Base-by-base conservation (phyloP, 1,140 invertebrate species). In the Cepaea nemoralis region DNA sequence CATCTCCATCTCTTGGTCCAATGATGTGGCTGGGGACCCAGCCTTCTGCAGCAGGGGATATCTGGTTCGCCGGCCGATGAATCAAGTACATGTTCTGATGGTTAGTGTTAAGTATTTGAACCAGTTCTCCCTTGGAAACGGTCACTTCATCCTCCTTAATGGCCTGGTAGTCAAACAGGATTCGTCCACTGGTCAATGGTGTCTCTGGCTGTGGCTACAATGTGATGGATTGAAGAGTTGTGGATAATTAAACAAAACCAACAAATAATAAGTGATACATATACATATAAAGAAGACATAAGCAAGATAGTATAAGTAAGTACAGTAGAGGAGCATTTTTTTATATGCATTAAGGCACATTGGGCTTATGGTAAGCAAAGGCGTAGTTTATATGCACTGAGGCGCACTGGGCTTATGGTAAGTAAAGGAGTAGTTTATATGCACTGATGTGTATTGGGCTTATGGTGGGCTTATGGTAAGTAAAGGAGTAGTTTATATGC, bases 21-120 rank as follows among this genome's bases (percentile, higher is more conserved):
- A 95, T 91, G 6, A 94, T 92, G 86, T 93, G 93, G 37, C 93
- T 91, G 0, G 94, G 94, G 63, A 95, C 92, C 94, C 94, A 94
- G 0, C 94, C 93, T 82, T 93, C 92, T 22, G 91, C 91, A n/a
- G 91, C 93, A 83, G 86, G 92, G 87, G 85, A 91, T 77, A 83
- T 86, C 2, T 88, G 81, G 81, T 89, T 91, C 73, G 90, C 91
- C 33, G 89, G 89, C 45, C 90, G 85, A 76, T 91, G 89, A 27
- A 91, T 90, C 10, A 92, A 84, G 82, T 88, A 91, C 83, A 90
- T 89, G 85, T 87, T 91, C 83, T 85, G 90, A 81, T 88, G 91
- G 84, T 84, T 89, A 74, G 86, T 87, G 39, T 84, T 85, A 16
- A 91, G 77, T 31, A 93, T 91, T 85, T 92, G 92, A 14, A 93